Base-by-base conservation (phyloP, 1,140 invertebrate species). In the Cephus cinctus region DNA sequence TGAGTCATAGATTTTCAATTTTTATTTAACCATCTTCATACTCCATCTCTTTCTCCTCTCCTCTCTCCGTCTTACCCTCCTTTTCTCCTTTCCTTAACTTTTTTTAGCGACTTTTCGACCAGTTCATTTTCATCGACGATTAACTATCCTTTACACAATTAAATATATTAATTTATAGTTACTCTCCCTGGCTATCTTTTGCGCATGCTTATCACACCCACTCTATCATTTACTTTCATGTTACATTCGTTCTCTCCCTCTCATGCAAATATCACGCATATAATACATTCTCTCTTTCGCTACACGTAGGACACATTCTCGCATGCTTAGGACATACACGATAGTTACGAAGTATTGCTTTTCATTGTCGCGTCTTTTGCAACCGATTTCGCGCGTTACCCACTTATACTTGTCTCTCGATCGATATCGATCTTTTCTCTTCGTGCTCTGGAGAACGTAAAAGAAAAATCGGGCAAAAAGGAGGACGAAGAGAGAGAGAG, bases 281-380 rank as follows among this genome's bases (percentile, higher is more conserved):
- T 15, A 47, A 43, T 46, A 31, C 32, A 32, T 38, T 52, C 42
- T 46, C 40, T 50, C 32, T 40, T 35, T 54, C 50, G 18, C 16
- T 32, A 47, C 44, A 39, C 23, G 31, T 36, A 11, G 18, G 4
- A 27, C 21, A 5, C 25, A 4, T 32, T 11, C 3, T 46, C 27
- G 36, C 14, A 34, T 35, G 12, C 36, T 50, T 50, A 43, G 56
- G 54, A 50, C 56, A 47, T 61, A 61, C 59, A 65, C 56, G 59
- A 57, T 70, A 73, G 59, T 66, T 72, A 70, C 54, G 64, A 70
- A 69, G 71, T 73, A 72, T 73, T 73, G 71, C 71, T 73, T 72
- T 65, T 59, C 50, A 57, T 63, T 61, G 51, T 65, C 64, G 54
- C 67, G 54, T 58, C 54, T 36, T 31, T n/a, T n/a, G n/a, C n/a